Conservation (phyloP, 2,888 invertebrate species). For the Sphaerophoria rueppellii region DNA sequence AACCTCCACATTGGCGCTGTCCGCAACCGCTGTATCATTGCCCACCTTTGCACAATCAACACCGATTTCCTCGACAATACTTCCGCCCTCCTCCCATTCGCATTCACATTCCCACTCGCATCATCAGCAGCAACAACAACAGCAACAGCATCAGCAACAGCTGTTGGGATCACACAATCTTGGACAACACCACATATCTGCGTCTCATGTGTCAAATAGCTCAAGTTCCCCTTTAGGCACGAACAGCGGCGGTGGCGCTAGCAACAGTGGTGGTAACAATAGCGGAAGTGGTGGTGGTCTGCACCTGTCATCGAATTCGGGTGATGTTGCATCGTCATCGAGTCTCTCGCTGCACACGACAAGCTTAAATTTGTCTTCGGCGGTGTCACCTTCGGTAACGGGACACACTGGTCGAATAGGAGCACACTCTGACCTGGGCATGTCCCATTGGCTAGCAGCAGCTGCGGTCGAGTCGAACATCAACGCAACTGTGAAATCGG, state of each 20-base stretch:
- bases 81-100: slow-evolving; percentile 43
- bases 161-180: slow-evolving; percentile 62
- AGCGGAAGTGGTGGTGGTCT: slow-evolving; percentile 47
- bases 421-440: slow-evolving; percentile 76
- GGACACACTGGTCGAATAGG: slow-evolving; percentile 57
- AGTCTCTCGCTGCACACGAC: slow-evolving; percentile 53
- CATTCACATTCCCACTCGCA: slow-evolving; percentile 3
- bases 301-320: slow-evolving; percentile 58
- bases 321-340: slow-evolving; percentile 60
- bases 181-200: slow-evolving; percentile 62
- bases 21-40: slow-evolving; percentile 55
- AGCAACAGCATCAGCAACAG: slow-evolving; percentile 73
- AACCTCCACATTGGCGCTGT: slow-evolving; percentile 73
- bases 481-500: slow-evolving; percentile 85
- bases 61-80: slow-evolving; percentile 57
- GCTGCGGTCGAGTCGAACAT: slow-evolving; percentile 80
- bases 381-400: slow-evolving; percentile 33
- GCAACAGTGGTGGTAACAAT: slow-evolving; percentile 50
- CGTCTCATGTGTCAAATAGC: slow-evolving; percentile 70
- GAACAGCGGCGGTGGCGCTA: slow-evolving; percentile 50
- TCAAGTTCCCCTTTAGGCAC: slow-evolving; percentile 64
- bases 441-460: slow-evolving; percentile 81
- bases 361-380: slow-evolving; percentile 61
- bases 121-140: slow-evolving; percentile 50
- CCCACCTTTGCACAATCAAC: slow-evolving; percentile 69